Base-by-base conservation (phyloP, 1,140 invertebrate genomes). In the Zaprionus nigranus region DNA sequence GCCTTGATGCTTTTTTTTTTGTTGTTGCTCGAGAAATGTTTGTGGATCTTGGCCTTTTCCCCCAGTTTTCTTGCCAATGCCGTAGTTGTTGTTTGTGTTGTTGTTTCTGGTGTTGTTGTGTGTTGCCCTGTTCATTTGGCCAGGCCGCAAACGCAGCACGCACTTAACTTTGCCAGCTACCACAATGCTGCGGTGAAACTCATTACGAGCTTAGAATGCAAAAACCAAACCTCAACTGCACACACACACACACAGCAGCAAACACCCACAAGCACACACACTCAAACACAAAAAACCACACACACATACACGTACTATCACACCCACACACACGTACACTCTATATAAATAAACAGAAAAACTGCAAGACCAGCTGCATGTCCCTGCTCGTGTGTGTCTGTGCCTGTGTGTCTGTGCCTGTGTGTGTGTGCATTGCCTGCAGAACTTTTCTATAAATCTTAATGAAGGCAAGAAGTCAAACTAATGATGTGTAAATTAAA, bases 131-230 rank as follows among this genome's bases (percentile, higher is more conserved):
- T 87, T 87, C 84, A 88, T 87, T 87, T 87, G 56, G 78, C 75
- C 49, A 58, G 58, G 85, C 84, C 85, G 56, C 85, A 87, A 87
- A 87, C 81, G 81, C 84, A 74, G 84, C 84, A 87, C 84, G 84
- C 84, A 87, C 84, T 87, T 87, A 88, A 87, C 84, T 87, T 87
- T 88, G 57, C 78, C 85, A 79, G 78, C 81, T 78, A 80, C 84
- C 84, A 78, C 81, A 88, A 87, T 84, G 75, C 84, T 87, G 84
- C 75, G 84, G 84, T 84, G 61, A 87, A 87, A 87, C 84, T 87
- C 84, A 87, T 87, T 87, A 87, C 84, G 84, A 84, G 84, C 85
- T 87, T 87, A 87, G 84, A 87, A 87, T 79, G 84, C 84, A 87
- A 87, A 87, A 88, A 88, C 78, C 57, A 83, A 81, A 87, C 67